Conservation (phyloP, 1,140 invertebrate species). For the Hydropsyche tenuis region DNA sequence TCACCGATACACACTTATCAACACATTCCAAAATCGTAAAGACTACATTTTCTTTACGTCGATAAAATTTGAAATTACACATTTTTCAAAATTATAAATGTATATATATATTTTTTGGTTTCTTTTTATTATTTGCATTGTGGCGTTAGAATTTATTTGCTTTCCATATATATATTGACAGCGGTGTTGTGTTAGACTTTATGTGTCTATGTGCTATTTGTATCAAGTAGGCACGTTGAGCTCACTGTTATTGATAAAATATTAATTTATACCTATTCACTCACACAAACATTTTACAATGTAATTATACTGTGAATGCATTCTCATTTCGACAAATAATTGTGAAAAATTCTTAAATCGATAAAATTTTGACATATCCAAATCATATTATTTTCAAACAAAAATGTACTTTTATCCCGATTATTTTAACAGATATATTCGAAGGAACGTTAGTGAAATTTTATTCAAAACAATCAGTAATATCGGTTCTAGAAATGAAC, state of each 20-base stretch:
- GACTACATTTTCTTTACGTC: conserved; percentile 14
- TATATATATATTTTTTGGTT: neutral
- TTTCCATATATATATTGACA: conserved; percentile 19
- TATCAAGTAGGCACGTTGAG: conserved; percentile 27
- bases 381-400: neutral
- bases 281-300: neutral
- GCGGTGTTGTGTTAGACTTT: conserved; percentile 38
- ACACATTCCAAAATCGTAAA: neutral
- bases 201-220: conserved; percentile 41
- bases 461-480: too few relatives aligned
- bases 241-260: conserved; percentile 15
- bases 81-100: conserved; percentile 23
- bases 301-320: neutral
- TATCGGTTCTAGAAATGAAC: too few relatives aligned
- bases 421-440: neutral
- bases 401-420: too few relatives aligned
- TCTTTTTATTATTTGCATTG: conserved; percentile 32
- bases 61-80: conserved; percentile 1
- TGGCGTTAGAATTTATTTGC: conserved; percentile 35
- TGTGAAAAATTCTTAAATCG: neutral
- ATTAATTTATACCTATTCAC: neutral
- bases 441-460: neutral
- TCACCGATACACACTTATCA: conserved; percentile 36
- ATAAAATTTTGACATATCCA: neutral
- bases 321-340: neutral